Base-by-base conservation (phyloP, 1,140 invertebrate genomes). In the Oryzaephilus surinamensis region DNA sequence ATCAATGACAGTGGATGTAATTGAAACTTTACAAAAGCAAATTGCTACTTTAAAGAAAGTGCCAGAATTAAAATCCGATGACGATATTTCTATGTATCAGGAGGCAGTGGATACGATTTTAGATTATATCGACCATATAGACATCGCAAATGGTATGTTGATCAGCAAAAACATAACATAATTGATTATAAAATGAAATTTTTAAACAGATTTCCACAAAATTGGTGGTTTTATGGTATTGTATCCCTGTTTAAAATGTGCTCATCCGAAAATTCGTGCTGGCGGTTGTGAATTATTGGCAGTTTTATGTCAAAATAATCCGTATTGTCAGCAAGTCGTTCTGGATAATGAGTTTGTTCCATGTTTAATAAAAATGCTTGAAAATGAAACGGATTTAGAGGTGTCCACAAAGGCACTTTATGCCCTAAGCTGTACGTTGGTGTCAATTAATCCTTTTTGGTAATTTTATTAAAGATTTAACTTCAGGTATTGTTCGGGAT, bases 231-330 rank as follows among this genome's bases (percentile, higher is more conserved):
- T 84, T 52, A 60, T 69, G 0, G 69, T 85, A 26, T 70, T 89
- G 27, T 66, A 71, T 0, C 60, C 73, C 0, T 77, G 83, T 51
- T 60, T 84, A 14, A 69, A 73, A 42, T 76, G 73, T 34, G 59
- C 70, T 3, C 72, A 79, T 43, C 56, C 66, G 2, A 67, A 70
- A 7, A 65, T 88, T 0, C 66, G 81, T 17, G 70, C 69, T 50
- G 63, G 62, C 34, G 72, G 73, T 13, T 76, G 77, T n/a, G 69
- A 77, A 43, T 55, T 87, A 8, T 63, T 89, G 11, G 83, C 76
- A 0, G 75, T 77, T 48, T 49, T 86, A 12, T 77, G 77, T 29
- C 85, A 89, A 62, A 86, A 87, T 63, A 86, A 88, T 63, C 74
- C 77, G 0, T 78, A 72, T 51, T 85, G 80, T 54, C 85, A 89